Evolutionary conservation across 2,888 invertebrate species (phyloP), one percentile per base, ranked within the genome.

Genomic region (Ennomos erosarius): DNA sequence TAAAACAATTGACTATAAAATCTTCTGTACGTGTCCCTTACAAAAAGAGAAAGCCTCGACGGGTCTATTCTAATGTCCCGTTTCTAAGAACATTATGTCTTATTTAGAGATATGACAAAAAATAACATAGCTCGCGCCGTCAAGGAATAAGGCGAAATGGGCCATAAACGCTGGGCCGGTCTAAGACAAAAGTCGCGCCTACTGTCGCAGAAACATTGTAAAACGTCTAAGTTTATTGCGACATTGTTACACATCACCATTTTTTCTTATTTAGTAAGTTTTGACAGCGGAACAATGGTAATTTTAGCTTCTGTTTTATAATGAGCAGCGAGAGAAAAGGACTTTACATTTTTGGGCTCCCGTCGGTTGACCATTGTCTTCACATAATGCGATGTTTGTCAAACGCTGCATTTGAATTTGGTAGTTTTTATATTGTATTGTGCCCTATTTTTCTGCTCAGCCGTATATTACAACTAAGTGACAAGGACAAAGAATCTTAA

Each of bases 81-180:
- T 88, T 90, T 88, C 90, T 89, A 75, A 88, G 90, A 90, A 90
- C 88, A 89, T 91, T 87, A 92, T 85, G 89, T 91, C 90, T 90
- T 90, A 90, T 90, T 92, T 91, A 87, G 84, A 82, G 84, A 84
- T 78, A 82, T 81, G 82, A 85, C 85, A 87, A 87, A 86, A 77
- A 90, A 85, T 83, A 84, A 85, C 84, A 86, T 81, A 79, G 84
- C 81, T 77, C 81, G 76, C 76, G 70, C 76, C 78, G 77, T 79
- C 82, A 81, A 86, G 85, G 83, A 86, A 87, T 87, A 86, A 85
- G 78, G 84, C 84, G 77, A 82, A 87, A 90, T 86, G 86, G 85
- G 78, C 84, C 82, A 88, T 90, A 90, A 89, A 89, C 79, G 75
- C 54, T 70, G 75, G 63, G 68, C 80, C 65, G 70, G 74, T 70